Base-by-base conservation (phyloP, 2,888 invertebrate species). In the Hartigia nigra region DNA sequence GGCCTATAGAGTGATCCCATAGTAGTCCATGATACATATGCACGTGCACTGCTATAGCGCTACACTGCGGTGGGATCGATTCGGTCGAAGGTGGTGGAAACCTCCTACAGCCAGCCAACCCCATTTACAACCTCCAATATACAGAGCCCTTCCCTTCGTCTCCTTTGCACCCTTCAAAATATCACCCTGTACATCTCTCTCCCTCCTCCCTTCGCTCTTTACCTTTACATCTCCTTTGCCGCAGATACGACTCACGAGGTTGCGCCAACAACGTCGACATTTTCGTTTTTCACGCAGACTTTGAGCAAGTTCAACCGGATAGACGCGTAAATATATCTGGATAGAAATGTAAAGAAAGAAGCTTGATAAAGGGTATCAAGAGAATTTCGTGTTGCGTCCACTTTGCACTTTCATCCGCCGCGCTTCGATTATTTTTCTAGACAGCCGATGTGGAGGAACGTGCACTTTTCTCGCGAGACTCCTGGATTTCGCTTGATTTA, bases 1-100 rank as follows among this genome's bases (percentile, higher is more conserved):
- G 82, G 80, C 76, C 74, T 80, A 80, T 81, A 79, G 81, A n/a
- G n/a, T n/a, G n/a, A n/a, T n/a, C n/a, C 74, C 81, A 80, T 81
- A 79, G 81, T 81, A 83, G 82, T 84, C 80, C 82, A 86, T 82
- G 83, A 84, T 87, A 87, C 84, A 88, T 88, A 88, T 89, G 88
- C 89, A 89, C 87, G 88, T 87, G 88, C 85, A 80, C 82, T 84
- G 85, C 85, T 88, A 88, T 87, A 87, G 88, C 84, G 85, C 86
- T 86, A 88, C 85, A 88, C 88, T 88, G 89, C 89, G 88, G 88
- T 89, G 85, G 88, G 89, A 90, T 90, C 90, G 90, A 91, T 90
- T 90, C 88, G 87, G 85, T 84, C 83, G 86, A 88, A 88, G 90
- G 88, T 89, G 85, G 87, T 86, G 23, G 23, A 55, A 55, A 23